Conservation (phyloP, 1,140 invertebrate species). For the Drosophila prosaltans region DNA sequence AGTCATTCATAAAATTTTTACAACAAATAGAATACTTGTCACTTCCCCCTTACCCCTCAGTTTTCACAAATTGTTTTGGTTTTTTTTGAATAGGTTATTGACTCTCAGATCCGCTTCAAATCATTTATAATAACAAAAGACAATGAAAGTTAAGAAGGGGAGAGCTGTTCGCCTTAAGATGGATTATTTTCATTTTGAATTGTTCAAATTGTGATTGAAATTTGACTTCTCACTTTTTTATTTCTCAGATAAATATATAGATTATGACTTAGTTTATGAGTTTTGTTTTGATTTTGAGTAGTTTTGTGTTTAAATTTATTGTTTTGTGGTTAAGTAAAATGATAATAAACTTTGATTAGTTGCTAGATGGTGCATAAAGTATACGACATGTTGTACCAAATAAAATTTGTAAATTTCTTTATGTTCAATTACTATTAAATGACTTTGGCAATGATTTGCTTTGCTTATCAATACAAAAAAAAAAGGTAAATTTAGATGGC, state of each 20-base stretch:
- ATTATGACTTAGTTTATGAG: background rate
- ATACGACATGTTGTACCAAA: background rate
- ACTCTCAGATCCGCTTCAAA: background rate
- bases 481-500: too few relatives aligned
- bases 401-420: too few relatives aligned
- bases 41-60: background rate
- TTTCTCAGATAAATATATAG: background rate
- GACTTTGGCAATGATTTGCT: too few relatives aligned
- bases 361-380: background rate
- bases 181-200: slow-evolving; percentile 1
- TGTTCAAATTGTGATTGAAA: background rate
- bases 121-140: background rate
- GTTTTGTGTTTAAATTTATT: background rate
- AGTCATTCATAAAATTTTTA: slow-evolving; percentile 6
- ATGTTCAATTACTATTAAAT: too few relatives aligned
- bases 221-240: background rate
- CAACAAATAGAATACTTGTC: background rate
- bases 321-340: background rate
- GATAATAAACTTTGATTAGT: background rate
- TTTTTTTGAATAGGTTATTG: background rate
- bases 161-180: background rate
- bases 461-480: too few relatives aligned
- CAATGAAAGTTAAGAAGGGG: background rate
- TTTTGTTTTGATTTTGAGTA: background rate
- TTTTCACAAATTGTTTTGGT: background rate